Conservation (phyloP, 2,888 invertebrate genomes). For the Eurois occulta region DNA sequence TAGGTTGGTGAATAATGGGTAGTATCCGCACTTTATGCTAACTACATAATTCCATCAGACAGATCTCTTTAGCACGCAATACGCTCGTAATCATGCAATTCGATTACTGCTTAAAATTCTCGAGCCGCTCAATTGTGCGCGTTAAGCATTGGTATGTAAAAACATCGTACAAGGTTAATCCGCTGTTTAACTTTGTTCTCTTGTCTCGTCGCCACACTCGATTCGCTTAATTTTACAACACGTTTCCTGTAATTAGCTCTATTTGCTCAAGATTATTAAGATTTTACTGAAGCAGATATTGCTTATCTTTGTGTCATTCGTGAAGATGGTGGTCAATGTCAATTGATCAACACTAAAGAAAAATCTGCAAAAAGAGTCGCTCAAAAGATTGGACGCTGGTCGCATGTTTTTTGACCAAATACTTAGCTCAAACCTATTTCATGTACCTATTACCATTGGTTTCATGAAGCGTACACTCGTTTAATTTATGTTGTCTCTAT, state of each 20-base stretch:
- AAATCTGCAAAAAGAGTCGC: neutral
- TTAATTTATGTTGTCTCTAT: neutral
- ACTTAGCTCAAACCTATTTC: neutral
- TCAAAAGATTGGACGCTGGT: neutral
- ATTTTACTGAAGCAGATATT: slow-evolving; percentile 17
- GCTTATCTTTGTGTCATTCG: slow-evolving; percentile 10
- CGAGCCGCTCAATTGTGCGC: slow-evolving; percentile 47
- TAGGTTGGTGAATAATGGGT: slow-evolving; percentile 31
- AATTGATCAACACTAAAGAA: neutral
- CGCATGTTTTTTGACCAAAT: neutral
- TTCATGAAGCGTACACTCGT: neutral
- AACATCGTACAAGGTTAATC: slow-evolving; percentile 61
- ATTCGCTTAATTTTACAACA: slow-evolving; percentile 32
- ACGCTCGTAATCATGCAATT: slow-evolving; percentile 33
- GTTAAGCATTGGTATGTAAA: slow-evolving; percentile 42
- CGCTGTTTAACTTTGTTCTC: slow-evolving; percentile 45
- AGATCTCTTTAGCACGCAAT: slow-evolving; percentile 55
- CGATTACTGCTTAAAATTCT: slow-evolving; percentile 60
- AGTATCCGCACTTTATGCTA: slow-evolving; percentile 47
- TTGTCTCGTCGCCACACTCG: slow-evolving; percentile 37
- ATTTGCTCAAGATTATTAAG: slow-evolving; percentile 19
- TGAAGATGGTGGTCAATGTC: slow-evolving; percentile 17
- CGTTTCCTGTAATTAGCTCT: slow-evolving; percentile 26
- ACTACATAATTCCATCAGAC: slow-evolving; percentile 50
- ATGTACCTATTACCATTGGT: neutral